Percentiles rank a stretch among this genome's conserved stretches.
Conservation (phyloP, 2,888 invertebrate genomes). For the Chymomyza procnemis region DNA sequence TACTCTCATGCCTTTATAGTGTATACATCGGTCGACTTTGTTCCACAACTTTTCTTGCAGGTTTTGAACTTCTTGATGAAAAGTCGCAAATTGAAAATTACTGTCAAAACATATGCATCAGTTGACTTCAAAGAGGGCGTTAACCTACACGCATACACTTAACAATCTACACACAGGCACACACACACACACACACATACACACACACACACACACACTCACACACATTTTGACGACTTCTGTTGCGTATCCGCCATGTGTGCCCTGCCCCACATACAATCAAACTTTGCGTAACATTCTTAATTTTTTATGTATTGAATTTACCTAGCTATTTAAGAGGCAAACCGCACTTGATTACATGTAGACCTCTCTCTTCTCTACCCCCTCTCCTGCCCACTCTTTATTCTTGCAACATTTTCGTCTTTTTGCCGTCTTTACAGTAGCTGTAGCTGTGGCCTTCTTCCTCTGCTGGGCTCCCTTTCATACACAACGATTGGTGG, state of each 20-base stretch:
- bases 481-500: conserved; percentile 92
- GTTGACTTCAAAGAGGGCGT: conserved; percentile 28
- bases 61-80: conserved; percentile 1
- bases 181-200: background rate
- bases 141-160: background rate
- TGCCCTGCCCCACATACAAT: background rate
- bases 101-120: conserved; percentile 36
- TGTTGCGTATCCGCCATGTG: conserved; percentile 40
- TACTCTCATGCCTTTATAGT: too few relatives aligned
- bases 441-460: conserved; percentile 90
- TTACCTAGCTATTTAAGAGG: conserved; percentile 21
- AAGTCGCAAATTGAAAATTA: conserved; percentile 46
- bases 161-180: background rate
- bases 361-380: background rate
- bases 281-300: conserved; percentile 2
- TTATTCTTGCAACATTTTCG: too few relatives aligned
- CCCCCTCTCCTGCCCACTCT: conserved; percentile 20
- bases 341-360: background rate
- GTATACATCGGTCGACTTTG: background rate
- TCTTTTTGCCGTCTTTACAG: conserved; percentile 79
- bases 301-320: conserved; percentile 13
- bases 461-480: conserved; percentile 95
- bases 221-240: conserved; percentile 22
- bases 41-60: background rate
- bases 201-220: background rate